Evolutionary conservation across 2,113 vertebrate genomes (phyloP).

Genomic region (Butorides virescens): DNA sequence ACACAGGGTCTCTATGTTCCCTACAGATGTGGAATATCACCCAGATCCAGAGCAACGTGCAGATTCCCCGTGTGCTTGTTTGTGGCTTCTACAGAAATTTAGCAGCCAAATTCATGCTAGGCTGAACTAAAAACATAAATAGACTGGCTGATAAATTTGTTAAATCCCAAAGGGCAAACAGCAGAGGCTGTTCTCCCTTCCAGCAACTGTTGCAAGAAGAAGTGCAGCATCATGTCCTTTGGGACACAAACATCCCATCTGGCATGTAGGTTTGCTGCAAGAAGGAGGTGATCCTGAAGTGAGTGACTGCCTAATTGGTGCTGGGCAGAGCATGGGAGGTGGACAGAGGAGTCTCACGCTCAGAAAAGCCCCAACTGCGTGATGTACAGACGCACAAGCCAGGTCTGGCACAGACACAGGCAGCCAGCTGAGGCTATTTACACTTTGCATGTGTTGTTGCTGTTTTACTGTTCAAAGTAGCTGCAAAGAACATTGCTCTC

Average conservation of each 20-base stretch:
- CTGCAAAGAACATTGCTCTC: not conserved
- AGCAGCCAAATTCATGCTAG: not conserved
- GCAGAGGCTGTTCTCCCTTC: not conserved
- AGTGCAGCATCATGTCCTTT: not conserved
- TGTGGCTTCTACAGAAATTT: not conserved
- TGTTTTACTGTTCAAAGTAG: not conserved
- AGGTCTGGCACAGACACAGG: not conserved
- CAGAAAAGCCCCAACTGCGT: not conserved
- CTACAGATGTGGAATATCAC: not conserved
- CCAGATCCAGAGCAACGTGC: not conserved
- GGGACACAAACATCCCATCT: not conserved
- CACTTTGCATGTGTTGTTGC: not conserved
- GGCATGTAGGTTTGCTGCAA: not conserved
- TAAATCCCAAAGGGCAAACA: not conserved
- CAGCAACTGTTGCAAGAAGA: not conserved
- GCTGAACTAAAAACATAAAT: not conserved
- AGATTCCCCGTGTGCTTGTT: not conserved
- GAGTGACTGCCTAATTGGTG: not conserved
- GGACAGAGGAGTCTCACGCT: not conserved
- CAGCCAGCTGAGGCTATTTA: not conserved
- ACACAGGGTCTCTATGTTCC: not conserved
- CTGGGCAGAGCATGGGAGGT: not conserved
- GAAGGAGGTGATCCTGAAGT: not conserved
- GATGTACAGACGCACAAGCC: not conserved
- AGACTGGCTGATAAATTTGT: not conserved